phyloP scores from a whole-genome alignment of 2,888 invertebrate genomes.

The Amaurobius ferox region DNA sequence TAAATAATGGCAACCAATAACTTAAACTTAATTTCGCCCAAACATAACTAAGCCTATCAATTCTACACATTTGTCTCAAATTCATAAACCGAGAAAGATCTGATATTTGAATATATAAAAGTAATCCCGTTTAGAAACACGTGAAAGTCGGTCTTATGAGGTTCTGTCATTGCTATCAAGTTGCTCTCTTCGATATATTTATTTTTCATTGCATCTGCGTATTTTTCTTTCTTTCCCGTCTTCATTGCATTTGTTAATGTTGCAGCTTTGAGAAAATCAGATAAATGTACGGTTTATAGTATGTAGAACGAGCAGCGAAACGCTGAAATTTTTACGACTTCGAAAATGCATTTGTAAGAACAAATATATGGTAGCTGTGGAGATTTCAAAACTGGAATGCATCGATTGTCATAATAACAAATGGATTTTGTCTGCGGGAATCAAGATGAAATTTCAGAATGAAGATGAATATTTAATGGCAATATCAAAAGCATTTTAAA shows the following conservation, averaged over 20 bases:
- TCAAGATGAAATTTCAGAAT: neutral
- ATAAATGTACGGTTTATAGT: neutral
- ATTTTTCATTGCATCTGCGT: conserved; percentile 3
- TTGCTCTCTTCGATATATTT: conserved; percentile 10
- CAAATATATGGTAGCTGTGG: neutral
- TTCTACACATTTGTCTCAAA: neutral
- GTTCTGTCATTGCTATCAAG: neutral
- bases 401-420: neutral
- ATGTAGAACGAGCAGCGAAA: neutral
- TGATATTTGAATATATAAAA: neutral
- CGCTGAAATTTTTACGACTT: conserved; percentile 15
- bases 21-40: neutral
- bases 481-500: neutral
- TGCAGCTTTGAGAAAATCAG: neutral
- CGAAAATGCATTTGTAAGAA: conserved; percentile 6
- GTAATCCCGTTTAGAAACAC: neutral
- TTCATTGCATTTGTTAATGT: neutral
- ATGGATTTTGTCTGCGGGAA: neutral
- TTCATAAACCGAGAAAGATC: neutral
- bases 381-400: neutral
- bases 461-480: neutral
- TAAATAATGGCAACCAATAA: no score
- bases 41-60: neutral
- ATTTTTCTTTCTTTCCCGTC: neutral
- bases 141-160: neutral